Percentiles rank a stretch among this genome's conserved stretches.
phyloP scores from a whole-genome alignment of 2,888 invertebrate genomes.

The Trissolcus japonicus region DNA sequence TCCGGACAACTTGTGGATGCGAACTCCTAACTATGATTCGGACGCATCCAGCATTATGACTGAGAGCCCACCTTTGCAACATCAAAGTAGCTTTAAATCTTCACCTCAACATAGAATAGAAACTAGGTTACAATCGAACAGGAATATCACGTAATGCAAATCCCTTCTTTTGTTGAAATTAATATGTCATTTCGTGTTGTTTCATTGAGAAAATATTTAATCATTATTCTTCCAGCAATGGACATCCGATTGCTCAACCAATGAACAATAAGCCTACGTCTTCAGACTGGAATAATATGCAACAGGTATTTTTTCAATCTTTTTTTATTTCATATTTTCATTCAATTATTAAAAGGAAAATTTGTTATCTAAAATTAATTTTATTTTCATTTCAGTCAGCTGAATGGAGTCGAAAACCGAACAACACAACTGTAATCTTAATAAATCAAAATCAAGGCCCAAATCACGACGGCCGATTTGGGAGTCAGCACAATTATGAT shows the following conservation, averaged over 20 bases:
- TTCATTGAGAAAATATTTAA: constrained; percentile 5
- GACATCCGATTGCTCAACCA: constrained; percentile 71
- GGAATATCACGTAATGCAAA: constrained; percentile 65
- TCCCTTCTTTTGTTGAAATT: constrained; percentile 1
- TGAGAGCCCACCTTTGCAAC: constrained; percentile 65
- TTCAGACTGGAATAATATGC: constrained; percentile 71
- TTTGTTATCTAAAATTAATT: background rate
- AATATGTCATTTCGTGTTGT: constrained; percentile 9
- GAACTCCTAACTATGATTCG: constrained; percentile 72
- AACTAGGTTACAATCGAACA: constrained; percentile 59
- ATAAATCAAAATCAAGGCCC: constrained; percentile 71
- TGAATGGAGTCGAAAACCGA: constrained; percentile 73
- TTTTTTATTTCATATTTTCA: background rate
- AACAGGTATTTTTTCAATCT: constrained; percentile 66
- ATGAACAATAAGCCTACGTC: constrained; percentile 69
- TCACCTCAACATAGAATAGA: constrained; percentile 64
- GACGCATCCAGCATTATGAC: constrained; percentile 69
- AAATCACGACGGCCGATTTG: constrained; percentile 57
- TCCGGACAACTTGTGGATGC: constrained; percentile 70
- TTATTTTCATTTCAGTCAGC: constrained; percentile 60
- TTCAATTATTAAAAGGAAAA: background rate
- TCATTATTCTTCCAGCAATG: constrained; percentile 64
- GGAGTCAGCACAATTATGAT: constrained; percentile 60
- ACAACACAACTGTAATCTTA: constrained; percentile 74
- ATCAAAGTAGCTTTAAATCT: constrained; percentile 61